These are phyloP conservation scores for Mus musculus DNA, from an alignment of 2,113 vertebrate genomes.

Conservation along the genomic window DNA sequence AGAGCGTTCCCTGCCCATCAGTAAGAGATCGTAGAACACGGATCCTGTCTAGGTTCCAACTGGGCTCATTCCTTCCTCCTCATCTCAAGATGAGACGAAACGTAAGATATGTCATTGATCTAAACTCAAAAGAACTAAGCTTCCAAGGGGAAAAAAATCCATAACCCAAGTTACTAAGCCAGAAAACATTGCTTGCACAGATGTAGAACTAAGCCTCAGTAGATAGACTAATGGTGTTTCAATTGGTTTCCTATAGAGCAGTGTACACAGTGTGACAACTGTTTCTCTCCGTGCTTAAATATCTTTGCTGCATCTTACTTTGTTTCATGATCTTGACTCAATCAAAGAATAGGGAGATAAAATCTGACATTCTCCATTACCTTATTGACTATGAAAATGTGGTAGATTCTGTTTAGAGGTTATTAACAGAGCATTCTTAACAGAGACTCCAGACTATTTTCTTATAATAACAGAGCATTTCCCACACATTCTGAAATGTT, in stretches of 20 bases:
- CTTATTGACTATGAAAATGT: not conserved
- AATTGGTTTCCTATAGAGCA: not conserved
- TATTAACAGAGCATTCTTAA: not conserved
- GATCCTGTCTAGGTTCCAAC: not conserved
- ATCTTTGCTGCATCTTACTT: not conserved
- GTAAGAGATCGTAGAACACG: not conserved
- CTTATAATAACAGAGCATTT: conserved; percentile 28
- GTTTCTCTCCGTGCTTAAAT: not conserved
- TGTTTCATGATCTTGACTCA: conserved; percentile 13
- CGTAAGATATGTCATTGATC: not conserved
- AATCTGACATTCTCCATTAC: not conserved
- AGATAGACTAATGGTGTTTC: not conserved
- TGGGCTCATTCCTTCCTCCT: not conserved
- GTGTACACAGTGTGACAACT: not conserved
- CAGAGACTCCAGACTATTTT: not conserved
- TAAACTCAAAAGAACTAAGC: not conserved
- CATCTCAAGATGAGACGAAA: not conserved
- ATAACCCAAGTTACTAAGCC: not conserved
- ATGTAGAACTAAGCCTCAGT: not conserved
- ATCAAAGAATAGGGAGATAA: not conserved
- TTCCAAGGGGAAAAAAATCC: not conserved
- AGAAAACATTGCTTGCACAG: not conserved
- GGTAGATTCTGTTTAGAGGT: not conserved
- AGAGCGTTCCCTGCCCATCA: not conserved
- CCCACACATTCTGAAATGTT: conserved; percentile 30